Evolutionary conservation across 1,140 invertebrate species (phyloP).

Genomic region (Rhagoletis zephyria): DNA sequence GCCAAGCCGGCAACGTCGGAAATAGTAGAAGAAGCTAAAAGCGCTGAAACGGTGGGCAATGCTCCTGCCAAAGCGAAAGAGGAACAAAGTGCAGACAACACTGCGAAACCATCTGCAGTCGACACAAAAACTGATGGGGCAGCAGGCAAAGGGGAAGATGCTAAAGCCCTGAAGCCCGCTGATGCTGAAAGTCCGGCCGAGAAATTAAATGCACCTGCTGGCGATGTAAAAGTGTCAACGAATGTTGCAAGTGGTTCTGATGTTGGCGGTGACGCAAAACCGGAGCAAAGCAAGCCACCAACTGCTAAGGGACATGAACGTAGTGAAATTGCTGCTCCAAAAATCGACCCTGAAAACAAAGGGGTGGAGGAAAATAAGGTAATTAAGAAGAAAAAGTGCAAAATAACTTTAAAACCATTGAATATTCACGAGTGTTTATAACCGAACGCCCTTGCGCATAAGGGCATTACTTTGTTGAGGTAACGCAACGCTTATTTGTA

Average conservation of each 20-base stretch:
- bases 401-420: background rate
- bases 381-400: background rate
- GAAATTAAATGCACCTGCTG: background rate
- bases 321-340: background rate
- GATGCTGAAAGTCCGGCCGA: background rate
- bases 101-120: background rate
- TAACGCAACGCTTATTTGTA: no score
- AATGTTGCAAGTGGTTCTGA: background rate
- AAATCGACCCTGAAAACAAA: background rate
- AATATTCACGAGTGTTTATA: no score
- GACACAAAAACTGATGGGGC: background rate
- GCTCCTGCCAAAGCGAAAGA: background rate
- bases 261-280: background rate
- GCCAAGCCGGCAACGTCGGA: background rate
- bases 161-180: background rate
- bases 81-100: background rate
- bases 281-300: background rate
- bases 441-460: no score
- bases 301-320: background rate
- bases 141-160: conserved; percentile 13
- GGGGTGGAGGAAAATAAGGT: conserved; percentile 9
- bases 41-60: background rate
- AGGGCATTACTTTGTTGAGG: no score
- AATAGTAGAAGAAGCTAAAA: background rate
- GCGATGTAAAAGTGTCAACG: background rate